These are phyloP conservation scores for Meteorus sp. DNA, from an alignment of 1,140 invertebrate species.

Conservation along the genomic window DNA sequence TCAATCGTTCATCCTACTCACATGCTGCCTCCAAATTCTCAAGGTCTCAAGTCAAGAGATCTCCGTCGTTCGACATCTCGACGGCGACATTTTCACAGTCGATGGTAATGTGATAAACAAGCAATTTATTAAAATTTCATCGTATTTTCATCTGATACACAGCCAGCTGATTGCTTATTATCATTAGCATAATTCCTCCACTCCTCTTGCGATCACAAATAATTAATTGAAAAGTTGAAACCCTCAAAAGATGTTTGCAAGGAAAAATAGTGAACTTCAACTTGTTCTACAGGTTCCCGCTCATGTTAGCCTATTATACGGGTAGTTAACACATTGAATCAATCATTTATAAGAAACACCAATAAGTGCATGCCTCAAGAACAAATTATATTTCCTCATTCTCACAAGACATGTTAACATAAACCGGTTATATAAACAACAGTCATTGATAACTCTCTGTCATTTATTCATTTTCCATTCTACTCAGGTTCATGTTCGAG, in stretches of 20 bases:
- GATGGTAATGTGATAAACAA: slow-evolving; percentile 54
- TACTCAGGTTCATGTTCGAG: slow-evolving; percentile 32
- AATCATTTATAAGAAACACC: too few relatives aligned
- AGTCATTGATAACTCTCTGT: background rate
- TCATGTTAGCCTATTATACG: too few relatives aligned
- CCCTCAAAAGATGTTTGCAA: too few relatives aligned
- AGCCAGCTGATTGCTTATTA: background rate
- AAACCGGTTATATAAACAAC: background rate
- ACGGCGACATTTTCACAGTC: slow-evolving; percentile 63
- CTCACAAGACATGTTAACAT: background rate
- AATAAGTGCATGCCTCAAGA: too few relatives aligned
- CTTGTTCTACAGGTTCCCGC: too few relatives aligned
- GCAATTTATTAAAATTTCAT: background rate
- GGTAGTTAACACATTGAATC: too few relatives aligned
- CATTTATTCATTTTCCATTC: slow-evolving; percentile 20
- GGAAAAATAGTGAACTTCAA: too few relatives aligned
- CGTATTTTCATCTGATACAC: background rate
- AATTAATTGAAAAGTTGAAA: too few relatives aligned
- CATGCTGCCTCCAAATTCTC: slow-evolving; percentile 41
- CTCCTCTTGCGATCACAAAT: background rate
- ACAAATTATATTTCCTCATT: too few relatives aligned
- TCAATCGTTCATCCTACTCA: slow-evolving; percentile 45
- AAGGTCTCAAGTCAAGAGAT: slow-evolving; percentile 39
- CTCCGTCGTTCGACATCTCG: slow-evolving; percentile 59
- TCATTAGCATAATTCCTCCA: too few relatives aligned